phyloP scores from a whole-genome alignment of 2,113 vertebrate genomes.

The Narcine bancroftii region DNA sequence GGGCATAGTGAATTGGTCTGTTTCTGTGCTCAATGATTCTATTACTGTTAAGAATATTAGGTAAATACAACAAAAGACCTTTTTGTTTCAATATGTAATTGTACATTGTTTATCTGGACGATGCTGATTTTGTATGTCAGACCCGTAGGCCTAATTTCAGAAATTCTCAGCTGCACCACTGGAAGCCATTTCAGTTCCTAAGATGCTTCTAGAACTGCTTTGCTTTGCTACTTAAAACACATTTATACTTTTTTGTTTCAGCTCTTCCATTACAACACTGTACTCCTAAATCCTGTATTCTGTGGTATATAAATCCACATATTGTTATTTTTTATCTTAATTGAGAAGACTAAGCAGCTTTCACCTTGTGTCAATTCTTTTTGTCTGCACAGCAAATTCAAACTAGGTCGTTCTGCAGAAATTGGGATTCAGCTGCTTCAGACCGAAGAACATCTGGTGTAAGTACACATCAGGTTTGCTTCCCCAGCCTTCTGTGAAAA shows the following conservation, averaged over 20 bases:
- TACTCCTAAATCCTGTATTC: background rate
- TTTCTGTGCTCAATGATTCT: no score
- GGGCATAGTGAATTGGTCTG: no score
- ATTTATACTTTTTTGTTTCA: background rate
- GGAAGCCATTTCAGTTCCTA: background rate
- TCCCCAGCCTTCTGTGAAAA: no score
- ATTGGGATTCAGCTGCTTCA: slow-evolving; percentile 74
- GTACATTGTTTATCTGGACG: no score
- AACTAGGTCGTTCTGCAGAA: slow-evolving; percentile 54
- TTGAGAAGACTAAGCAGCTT: background rate
- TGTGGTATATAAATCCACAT: background rate
- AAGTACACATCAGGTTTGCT: slow-evolving; percentile 42
- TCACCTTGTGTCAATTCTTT: background rate
- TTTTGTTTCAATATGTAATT: no score
- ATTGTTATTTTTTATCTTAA: background rate
- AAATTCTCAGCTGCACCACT: background rate
- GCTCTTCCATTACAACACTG: background rate
- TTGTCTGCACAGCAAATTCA: slow-evolving; percentile 52
- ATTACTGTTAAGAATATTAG: no score
- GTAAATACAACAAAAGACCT: no score
- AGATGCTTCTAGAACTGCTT: background rate
- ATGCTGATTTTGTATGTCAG: no score
- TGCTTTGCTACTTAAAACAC: background rate
- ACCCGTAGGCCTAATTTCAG: background rate
- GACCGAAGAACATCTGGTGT: slow-evolving; percentile 76